phyloP scores from a whole-genome alignment of 2,113 vertebrate genomes.

The Scortum barcoo region DNA sequence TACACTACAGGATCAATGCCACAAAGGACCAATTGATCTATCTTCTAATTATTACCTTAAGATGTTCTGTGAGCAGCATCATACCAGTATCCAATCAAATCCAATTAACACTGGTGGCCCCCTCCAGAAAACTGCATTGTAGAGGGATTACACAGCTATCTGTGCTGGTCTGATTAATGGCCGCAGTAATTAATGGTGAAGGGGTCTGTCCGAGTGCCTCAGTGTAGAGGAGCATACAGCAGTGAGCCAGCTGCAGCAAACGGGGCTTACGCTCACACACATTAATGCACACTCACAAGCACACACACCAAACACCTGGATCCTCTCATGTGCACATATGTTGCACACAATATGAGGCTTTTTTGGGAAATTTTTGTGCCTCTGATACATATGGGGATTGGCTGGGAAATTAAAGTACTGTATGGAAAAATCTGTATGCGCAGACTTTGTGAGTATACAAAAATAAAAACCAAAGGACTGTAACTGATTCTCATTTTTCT shows the following conservation, averaged over 20 bases:
- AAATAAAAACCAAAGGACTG: background rate
- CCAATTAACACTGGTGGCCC: conserved; percentile 82
- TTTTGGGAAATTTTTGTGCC: conserved; percentile 19
- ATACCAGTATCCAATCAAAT: conserved; percentile 86
- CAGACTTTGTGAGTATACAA: background rate
- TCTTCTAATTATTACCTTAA: conserved; percentile 85
- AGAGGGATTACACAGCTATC: conserved; percentile 83
- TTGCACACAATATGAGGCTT: conserved; percentile 27
- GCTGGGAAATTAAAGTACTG: background rate
- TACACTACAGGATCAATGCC: conserved; percentile 43
- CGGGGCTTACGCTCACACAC: conserved; percentile 40
- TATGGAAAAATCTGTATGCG: background rate
- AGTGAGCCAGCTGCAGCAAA: conserved; percentile 75
- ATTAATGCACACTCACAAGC: conserved; percentile 12
- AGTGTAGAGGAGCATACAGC: conserved; percentile 71
- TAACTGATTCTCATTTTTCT: background rate
- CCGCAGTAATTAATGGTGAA: conserved; percentile 86
- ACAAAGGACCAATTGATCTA: conserved; percentile 79
- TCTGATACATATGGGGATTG: conserved; percentile 9
- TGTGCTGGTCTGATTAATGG: conserved; percentile 86
- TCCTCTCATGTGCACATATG: conserved; percentile 55
- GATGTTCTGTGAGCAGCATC: conserved; percentile 82
- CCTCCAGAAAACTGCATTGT: conserved; percentile 84
- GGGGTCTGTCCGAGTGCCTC: conserved; percentile 81
- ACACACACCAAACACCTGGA: conserved; percentile 64